Percentiles rank a stretch among this genome's conserved stretches.
phyloP scores from a whole-genome alignment of 2,797 vertebrate genomes.

The Pteropus rufus region DNA sequence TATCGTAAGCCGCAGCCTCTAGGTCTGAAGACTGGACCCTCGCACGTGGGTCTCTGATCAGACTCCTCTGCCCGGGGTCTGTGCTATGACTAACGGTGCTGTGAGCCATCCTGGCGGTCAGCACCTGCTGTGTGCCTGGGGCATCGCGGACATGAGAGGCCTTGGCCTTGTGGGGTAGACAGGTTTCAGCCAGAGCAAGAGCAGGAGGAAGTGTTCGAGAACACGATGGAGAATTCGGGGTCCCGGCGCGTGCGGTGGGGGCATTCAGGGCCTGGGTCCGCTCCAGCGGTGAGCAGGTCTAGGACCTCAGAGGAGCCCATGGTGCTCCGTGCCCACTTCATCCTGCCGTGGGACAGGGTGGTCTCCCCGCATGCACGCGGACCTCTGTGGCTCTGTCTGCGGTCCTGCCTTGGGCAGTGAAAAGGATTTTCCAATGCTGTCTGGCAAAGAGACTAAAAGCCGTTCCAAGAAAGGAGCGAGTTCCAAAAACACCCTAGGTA shows the following conservation, averaged over 20 bases:
- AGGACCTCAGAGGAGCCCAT: not conserved
- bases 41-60: not conserved
- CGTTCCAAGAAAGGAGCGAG: not conserved
- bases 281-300: too few species aligned
- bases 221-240: not conserved
- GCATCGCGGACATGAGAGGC: not conserved
- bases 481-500: not conserved
- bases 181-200: not conserved
- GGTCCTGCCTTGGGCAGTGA: not conserved
- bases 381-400: not conserved
- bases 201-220: not conserved
- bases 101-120: not conserved
- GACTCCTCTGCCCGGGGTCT: not conserved
- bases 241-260: not conserved
- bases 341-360: accelerated
- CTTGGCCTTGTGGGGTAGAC: too few species aligned
- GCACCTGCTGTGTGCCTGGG: not conserved
- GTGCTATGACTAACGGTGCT: not conserved
- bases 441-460: not conserved
- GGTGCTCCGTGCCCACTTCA: not conserved
- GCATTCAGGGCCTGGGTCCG: not conserved
- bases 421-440: not conserved
- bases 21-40: not conserved
- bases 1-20: not conserved
- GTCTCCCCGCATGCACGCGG: not conserved